These are phyloP conservation scores for Oryzaephilus surinamensis DNA, from an alignment of 1,140 invertebrate species.

Conservation along the genomic window DNA sequence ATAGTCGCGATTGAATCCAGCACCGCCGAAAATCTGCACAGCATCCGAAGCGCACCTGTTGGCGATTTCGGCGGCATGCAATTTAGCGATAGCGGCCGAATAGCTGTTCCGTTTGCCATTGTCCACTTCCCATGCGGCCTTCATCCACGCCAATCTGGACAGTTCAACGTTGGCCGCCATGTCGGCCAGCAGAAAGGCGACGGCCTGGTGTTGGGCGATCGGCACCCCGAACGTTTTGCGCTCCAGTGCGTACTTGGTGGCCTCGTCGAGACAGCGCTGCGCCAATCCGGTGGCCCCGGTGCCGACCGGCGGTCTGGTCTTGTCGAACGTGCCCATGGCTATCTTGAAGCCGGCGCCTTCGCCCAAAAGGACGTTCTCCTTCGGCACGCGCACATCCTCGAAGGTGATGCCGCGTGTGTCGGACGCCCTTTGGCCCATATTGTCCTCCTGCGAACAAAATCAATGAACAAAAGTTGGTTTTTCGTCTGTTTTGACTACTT, in stretches of 20 bases:
- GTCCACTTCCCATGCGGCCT: constrained; percentile 80
- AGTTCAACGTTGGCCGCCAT: constrained; percentile 88
- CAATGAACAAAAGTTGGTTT: too few species aligned
- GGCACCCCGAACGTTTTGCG: constrained; percentile 84
- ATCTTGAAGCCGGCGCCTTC: constrained; percentile 90
- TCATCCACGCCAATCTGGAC: constrained; percentile 69
- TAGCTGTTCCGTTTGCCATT: constrained; percentile 68
- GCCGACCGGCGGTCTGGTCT: constrained; percentile 80
- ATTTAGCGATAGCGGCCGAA: constrained; percentile 85
- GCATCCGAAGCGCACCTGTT: constrained; percentile 93
- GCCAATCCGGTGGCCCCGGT: constrained; percentile 79
- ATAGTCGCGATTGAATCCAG: constrained; percentile 93
- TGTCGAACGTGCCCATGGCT: constrained; percentile 92
- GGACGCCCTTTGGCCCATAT: constrained; percentile 85
- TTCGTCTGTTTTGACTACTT: too few species aligned
- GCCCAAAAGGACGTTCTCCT: constrained; percentile 79
- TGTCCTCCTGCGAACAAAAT: constrained; percentile 14
- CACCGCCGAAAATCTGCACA: constrained; percentile 91
- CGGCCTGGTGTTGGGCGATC: constrained; percentile 75
- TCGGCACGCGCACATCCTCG: constrained; percentile 89
- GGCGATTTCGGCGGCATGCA: constrained; percentile 80
- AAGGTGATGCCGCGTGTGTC: constrained; percentile 93
- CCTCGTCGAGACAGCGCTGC: constrained; percentile 80
- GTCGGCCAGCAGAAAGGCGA: constrained; percentile 88
- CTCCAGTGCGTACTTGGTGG: constrained; percentile 82